phyloP scores from a whole-genome alignment of 2,888 invertebrate species.

The Crossocerus cetratus region DNA sequence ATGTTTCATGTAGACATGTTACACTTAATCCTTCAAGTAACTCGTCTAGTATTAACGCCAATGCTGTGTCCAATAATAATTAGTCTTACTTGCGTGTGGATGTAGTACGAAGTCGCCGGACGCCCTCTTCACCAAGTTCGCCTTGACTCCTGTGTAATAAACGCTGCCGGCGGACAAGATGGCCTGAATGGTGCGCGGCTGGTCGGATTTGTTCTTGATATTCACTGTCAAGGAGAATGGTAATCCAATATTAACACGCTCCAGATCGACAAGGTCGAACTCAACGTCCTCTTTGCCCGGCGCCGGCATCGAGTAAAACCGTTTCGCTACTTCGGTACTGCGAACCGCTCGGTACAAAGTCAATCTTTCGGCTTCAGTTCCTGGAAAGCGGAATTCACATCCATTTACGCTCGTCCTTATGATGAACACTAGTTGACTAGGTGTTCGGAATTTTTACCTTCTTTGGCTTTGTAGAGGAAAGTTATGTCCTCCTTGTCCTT shows the following conservation, averaged over 20 bases:
- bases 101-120: slow-evolving; percentile 82
- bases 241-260: slow-evolving; percentile 84
- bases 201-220: slow-evolving; percentile 81
- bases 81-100: slow-evolving; percentile 81
- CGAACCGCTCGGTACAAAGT: slow-evolving; percentile 87
- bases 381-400: slow-evolving; percentile 61
- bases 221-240: slow-evolving; percentile 83
- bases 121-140: slow-evolving; percentile 83
- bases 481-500: slow-evolving; percentile 86
- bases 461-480: slow-evolving; percentile 83
- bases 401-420: too few species aligned
- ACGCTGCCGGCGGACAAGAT: slow-evolving; percentile 84
- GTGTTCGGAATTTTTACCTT: slow-evolving; percentile 77
- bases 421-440: not conserved
- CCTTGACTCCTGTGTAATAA: slow-evolving; percentile 87
- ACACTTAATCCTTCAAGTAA: slow-evolving; percentile 1
- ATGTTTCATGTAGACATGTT: too few species aligned
- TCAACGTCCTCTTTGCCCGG: slow-evolving; percentile 81
- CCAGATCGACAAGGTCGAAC: slow-evolving; percentile 83
- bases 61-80: not conserved
- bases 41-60: not conserved
- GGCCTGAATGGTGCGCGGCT: slow-evolving; percentile 82
- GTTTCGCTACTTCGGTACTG: slow-evolving; percentile 83
- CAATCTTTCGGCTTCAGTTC: slow-evolving; percentile 85
- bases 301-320: slow-evolving; percentile 81